Conservation (phyloP, 2,888 invertebrate genomes). For the Spodoptera littoralis region DNA sequence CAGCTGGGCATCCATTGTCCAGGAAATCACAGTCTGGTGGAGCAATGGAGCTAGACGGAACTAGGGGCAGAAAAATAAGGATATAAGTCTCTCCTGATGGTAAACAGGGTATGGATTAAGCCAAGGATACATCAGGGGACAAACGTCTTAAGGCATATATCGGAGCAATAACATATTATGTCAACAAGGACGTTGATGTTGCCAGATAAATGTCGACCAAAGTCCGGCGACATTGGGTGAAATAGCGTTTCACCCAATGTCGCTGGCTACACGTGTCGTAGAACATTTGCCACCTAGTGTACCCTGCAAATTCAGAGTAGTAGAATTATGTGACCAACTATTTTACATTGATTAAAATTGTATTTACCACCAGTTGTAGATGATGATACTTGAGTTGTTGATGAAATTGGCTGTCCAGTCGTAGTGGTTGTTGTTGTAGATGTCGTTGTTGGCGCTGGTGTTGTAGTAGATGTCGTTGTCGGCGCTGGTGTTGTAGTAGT, state of each 20-base stretch:
- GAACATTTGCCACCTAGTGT: too few species aligned
- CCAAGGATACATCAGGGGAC: too few species aligned
- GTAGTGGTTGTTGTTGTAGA: constrained; percentile 35
- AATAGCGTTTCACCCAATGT: too few species aligned
- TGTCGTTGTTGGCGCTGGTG: constrained; percentile 9
- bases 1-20: constrained; percentile 48
- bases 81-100: neutral
- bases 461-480: neutral
- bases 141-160: too few species aligned
- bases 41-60: neutral
- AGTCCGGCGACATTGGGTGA: too few species aligned
- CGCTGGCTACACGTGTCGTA: too few species aligned
- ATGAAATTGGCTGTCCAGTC: constrained; percentile 4
- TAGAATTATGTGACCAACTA: too few species aligned
- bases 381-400: neutral
- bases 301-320: too few species aligned
- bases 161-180: too few species aligned
- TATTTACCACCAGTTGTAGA: neutral
- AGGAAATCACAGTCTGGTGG: constrained; percentile 4
- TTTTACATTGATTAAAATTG: neutral
- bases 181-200: too few species aligned
- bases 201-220: too few species aligned
- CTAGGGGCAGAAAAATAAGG: neutral
- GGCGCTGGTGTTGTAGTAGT: constrained; percentile 25
- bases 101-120: too few species aligned